These are phyloP conservation scores for Odontophorus gujanensis DNA, from an alignment of 2,113 vertebrate species.

Conservation along the genomic window DNA sequence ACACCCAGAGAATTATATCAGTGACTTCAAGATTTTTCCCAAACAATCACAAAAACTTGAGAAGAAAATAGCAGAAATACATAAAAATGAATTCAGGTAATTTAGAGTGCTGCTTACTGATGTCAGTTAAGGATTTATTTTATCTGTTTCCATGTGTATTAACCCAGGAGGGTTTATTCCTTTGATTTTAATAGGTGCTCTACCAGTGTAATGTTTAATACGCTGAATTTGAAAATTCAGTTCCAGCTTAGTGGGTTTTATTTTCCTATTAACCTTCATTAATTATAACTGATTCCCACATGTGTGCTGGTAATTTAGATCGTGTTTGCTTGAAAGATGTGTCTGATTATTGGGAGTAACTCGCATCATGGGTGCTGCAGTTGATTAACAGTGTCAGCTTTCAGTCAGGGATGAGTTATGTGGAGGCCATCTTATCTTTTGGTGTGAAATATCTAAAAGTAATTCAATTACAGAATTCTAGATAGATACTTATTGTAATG, in stretches of 20 bases:
- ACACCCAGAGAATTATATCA: conserved; percentile 93
- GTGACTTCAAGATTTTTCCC: conserved; percentile 94
- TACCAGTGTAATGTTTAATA: background rate
- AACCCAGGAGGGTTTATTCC: background rate
- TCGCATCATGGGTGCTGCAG: background rate
- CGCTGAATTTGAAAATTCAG: background rate
- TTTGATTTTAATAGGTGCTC: background rate
- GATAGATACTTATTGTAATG: background rate
- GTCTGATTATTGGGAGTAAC: background rate
- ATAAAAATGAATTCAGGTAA: conserved; percentile 96
- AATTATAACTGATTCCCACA: background rate
- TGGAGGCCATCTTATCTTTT: background rate
- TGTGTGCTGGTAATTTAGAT: background rate
- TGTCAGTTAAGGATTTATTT: background rate
- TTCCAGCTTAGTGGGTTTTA: background rate
- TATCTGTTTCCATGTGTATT: background rate
- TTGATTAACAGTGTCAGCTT: background rate
- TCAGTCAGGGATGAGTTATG: fast-evolving
- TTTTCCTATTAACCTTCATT: background rate
- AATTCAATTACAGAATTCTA: background rate
- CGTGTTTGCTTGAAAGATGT: background rate
- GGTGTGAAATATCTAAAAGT: background rate
- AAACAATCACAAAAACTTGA: conserved; percentile 96
- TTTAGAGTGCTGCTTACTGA: background rate
- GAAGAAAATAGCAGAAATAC: conserved; percentile 94